These are phyloP conservation scores for Montipora capricornis DNA, from an alignment of 64 coral and sea anemone species.

Conservation along the genomic window DNA sequence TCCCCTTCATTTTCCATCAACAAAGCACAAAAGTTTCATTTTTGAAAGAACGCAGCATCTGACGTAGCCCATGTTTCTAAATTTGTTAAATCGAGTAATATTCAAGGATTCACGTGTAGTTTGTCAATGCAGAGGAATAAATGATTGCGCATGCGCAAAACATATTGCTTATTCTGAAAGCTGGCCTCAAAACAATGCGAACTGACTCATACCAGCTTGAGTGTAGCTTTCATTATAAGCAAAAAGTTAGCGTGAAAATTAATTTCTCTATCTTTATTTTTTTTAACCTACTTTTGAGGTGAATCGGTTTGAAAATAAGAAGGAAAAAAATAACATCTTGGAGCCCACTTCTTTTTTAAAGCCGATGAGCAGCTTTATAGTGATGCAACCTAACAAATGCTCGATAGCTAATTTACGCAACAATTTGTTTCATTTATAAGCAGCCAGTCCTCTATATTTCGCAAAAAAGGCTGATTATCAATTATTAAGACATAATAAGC, in stretches of 20 bases:
- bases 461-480: too few species aligned
- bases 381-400: neutral
- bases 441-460: neutral
- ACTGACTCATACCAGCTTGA: neutral
- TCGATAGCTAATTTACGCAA: neutral
- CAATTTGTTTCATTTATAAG: neutral
- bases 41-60: neutral
- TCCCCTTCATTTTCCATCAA: neutral
- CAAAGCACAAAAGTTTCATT: neutral
- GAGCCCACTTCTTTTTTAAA: neutral
- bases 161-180: neutral
- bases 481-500: too few species aligned
- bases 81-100: too few species aligned
- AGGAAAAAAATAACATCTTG: neutral
- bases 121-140: too few species aligned
- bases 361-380: too few species aligned
- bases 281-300: neutral
- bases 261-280: too few species aligned
- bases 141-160: neutral
- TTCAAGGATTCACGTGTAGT: too few species aligned
- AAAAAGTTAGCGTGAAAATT: neutral
- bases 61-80: too few species aligned
- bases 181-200: neutral
- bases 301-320: neutral
- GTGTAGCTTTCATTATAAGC: neutral